phyloP scores from a whole-genome alignment of 2,888 invertebrate genomes.

The Orthosia gracilis region DNA sequence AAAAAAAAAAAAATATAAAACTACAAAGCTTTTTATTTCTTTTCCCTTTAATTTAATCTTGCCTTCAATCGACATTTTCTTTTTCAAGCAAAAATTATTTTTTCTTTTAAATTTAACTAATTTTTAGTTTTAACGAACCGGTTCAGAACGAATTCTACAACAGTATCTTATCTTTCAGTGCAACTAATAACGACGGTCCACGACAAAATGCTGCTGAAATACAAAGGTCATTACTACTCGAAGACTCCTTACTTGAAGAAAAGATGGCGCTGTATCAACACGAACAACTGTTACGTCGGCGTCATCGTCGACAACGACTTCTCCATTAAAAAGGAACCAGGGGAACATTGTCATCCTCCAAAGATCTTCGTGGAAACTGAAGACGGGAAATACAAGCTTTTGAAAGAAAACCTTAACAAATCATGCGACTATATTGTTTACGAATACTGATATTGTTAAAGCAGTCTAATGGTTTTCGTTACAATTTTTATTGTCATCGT shows the following conservation, averaged over 20 bases:
- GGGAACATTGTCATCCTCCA: conserved; percentile 74
- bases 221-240: conserved; percentile 79
- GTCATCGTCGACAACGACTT: conserved; percentile 72
- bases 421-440: conserved; percentile 68
- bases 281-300: conserved; percentile 74
- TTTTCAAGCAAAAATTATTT: no score
- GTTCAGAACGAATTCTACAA: conserved; percentile 9
- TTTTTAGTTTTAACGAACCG: neutral
- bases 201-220: conserved; percentile 74
- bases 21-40: neutral
- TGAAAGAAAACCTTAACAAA: conserved; percentile 57
- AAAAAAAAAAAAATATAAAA: no score
- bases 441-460: conserved; percentile 53
- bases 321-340: conserved; percentile 72
- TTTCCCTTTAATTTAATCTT: neutral
- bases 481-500: conserved; percentile 7
- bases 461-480: conserved; percentile 27
- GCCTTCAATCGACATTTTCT: no score
- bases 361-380: conserved; percentile 65
- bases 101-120: neutral
- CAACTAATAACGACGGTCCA: conserved; percentile 74
- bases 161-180: conserved; percentile 65
- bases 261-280: conserved; percentile 81
- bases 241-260: conserved; percentile 74
- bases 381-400: conserved; percentile 69